A percentile compares a stretch with the other conserved stretches of the same genome.
Conservation (phyloP, 2,113 vertebrate species). For the Murina feae region DNA sequence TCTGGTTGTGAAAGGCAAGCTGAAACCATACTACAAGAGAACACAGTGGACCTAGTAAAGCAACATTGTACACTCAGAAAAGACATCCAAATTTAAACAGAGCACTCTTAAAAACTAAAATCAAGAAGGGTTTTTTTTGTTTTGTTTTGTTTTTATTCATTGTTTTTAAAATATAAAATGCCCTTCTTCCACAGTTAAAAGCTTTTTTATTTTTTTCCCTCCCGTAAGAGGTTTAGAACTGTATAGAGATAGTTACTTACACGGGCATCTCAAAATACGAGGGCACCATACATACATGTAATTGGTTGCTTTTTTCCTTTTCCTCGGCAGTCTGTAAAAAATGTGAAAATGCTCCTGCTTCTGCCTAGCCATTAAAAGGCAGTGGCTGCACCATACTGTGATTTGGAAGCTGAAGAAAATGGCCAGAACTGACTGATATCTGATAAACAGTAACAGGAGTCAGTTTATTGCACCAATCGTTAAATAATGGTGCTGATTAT, state of each 20-base stretch:
- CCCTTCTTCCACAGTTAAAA: constrained; percentile 79
- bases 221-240: constrained; percentile 75
- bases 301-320: constrained; percentile 89
- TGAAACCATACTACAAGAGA: constrained; percentile 55
- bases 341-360: constrained; percentile 85
- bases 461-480: constrained; percentile 95
- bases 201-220: constrained; percentile 62
- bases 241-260: constrained; percentile 81
- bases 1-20: constrained; percentile 22
- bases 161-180: constrained; percentile 65
- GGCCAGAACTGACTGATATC: constrained; percentile 90
- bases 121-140: background rate
- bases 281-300: constrained; percentile 86
- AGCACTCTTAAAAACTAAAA: constrained; percentile 73
- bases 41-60: constrained; percentile 48
- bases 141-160: background rate
- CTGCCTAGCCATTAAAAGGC: constrained; percentile 89
- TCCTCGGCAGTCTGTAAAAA: constrained; percentile 82
- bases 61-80: constrained; percentile 74
- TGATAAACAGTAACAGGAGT: constrained; percentile 95
- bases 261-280: constrained; percentile 83
- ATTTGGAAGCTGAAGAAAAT: constrained; percentile 88
- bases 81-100: constrained; percentile 78
- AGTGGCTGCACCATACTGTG: constrained; percentile 89
- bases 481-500: constrained; percentile 98